phyloP scores from a whole-genome alignment of 2,888 invertebrate species.

The Rambutsinella grinnellia region DNA sequence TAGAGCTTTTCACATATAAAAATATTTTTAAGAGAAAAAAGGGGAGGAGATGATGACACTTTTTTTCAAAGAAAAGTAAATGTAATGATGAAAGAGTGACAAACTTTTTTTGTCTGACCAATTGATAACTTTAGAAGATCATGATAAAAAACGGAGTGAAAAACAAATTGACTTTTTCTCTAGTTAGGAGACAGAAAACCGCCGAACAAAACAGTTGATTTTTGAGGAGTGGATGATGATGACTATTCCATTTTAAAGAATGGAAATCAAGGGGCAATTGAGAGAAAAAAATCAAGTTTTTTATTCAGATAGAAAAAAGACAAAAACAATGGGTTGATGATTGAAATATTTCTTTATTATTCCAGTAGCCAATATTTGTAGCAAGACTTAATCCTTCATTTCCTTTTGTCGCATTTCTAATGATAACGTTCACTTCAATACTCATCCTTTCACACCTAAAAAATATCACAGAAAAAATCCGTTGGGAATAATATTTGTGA shows the following conservation, averaged over 20 bases:
- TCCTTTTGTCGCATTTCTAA: too few species aligned
- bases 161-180: slow-evolving; percentile 8
- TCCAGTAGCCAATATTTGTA: too few species aligned
- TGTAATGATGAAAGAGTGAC: slow-evolving; percentile 54
- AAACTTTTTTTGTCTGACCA: slow-evolving; percentile 64
- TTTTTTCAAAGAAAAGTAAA: slow-evolving; percentile 12
- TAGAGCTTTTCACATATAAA: neutral
- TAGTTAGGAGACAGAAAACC: neutral
- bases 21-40: slow-evolving; percentile 1
- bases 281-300: slow-evolving; percentile 2
- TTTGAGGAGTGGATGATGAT: neutral
- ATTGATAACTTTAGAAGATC: slow-evolving; percentile 62
- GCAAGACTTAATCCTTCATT: too few species aligned
- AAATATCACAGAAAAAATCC: too few species aligned
- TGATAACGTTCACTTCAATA: too few species aligned
- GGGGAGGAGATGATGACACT: slow-evolving; percentile 11
- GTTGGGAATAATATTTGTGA: too few species aligned
- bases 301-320: slow-evolving; percentile 21
- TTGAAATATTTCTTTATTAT: too few species aligned
- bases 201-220: neutral
- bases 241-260: neutral
- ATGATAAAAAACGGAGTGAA: neutral
- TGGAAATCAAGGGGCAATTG: neutral
- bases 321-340: too few species aligned
- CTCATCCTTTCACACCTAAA: too few species aligned